Evolutionary conservation across 2,888 invertebrate species (phyloP).

Genomic region (Sialis fuliginosa): DNA sequence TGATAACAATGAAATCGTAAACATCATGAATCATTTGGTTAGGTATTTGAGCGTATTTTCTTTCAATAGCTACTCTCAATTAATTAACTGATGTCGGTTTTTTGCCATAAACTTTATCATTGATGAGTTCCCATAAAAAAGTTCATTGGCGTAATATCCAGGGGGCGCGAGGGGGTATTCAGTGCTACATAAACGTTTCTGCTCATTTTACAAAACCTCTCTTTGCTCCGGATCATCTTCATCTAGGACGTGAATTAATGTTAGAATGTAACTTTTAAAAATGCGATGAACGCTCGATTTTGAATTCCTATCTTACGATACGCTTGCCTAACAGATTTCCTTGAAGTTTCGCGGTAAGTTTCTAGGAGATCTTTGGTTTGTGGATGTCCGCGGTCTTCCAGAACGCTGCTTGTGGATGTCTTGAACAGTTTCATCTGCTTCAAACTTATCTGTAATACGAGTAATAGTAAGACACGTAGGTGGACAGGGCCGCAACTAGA

Average conservation of each 20-base stretch:
- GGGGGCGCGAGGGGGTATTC: not conserved
- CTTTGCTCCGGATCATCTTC: constrained; percentile 4
- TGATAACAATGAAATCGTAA: not conserved
- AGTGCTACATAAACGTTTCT: not conserved
- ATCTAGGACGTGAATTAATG: constrained; percentile 3
- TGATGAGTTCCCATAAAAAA: not conserved
- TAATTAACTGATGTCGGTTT: not conserved
- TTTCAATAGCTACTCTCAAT: not conserved
- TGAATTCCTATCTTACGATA: not conserved
- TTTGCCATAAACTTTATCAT: not conserved
- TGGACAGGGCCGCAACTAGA: too few relatives aligned
- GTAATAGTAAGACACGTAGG: not conserved
- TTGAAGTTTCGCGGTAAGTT: not conserved
- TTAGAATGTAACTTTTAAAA: constrained; percentile 7
- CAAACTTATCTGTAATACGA: constrained; percentile 2
- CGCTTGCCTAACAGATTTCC: not conserved
- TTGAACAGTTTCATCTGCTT: constrained; percentile 4
- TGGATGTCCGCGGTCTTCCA: constrained; percentile 4
- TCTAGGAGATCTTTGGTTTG: not conserved
- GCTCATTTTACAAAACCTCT: not conserved
- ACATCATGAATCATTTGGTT: not conserved
- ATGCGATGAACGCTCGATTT: constrained; percentile 4
- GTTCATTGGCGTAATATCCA: not conserved
- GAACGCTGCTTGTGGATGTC: constrained; percentile 1
- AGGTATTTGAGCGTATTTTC: not conserved